Conservation (phyloP, 2,888 invertebrate species). For the Drosophila setosimentum region DNA sequence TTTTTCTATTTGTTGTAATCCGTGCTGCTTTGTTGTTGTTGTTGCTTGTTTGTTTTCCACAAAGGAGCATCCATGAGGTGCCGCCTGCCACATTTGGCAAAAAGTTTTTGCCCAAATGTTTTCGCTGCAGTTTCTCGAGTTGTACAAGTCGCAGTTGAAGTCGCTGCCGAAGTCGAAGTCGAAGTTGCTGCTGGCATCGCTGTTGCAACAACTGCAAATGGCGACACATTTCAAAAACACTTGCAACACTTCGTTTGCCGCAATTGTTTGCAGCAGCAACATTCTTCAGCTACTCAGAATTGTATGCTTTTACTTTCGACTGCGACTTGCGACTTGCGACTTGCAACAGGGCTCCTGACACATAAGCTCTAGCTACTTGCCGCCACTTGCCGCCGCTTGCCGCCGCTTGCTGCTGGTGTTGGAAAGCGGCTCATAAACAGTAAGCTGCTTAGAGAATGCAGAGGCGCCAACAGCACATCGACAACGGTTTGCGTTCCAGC, state of each 20-base stretch:
- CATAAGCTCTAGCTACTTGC: slow-evolving; percentile 29
- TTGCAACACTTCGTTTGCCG: slow-evolving; percentile 61
- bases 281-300: slow-evolving; percentile 13
- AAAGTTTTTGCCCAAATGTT: slow-evolving; percentile 64
- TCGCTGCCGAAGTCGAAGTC: slow-evolving; percentile 16
- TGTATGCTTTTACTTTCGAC: slow-evolving; percentile 40
- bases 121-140: slow-evolving; percentile 44
- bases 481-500: slow-evolving; percentile 38
- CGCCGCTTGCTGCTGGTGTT: slow-evolving; percentile 36
- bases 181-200: slow-evolving; percentile 15
- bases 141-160: slow-evolving; percentile 46
- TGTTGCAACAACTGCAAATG: slow-evolving; percentile 58
- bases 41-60: slow-evolving; percentile 59
- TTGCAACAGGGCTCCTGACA: slow-evolving; percentile 17
- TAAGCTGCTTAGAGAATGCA: slow-evolving; percentile 75
- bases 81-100: slow-evolving; percentile 70
- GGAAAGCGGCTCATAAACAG: slow-evolving; percentile 77
- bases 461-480: slow-evolving; percentile 51
- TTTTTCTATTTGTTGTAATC: slow-evolving; percentile 11
- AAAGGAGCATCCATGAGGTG: slow-evolving; percentile 69
- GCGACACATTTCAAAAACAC: slow-evolving; percentile 71
- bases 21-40: slow-evolving; percentile 22
- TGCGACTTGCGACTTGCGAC: slow-evolving; percentile 6
- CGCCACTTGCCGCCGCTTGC: neutral
- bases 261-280: slow-evolving; percentile 55